These are phyloP conservation scores for Berghia stephanieae DNA, from an alignment of 1,140 invertebrate species.

Conservation along the genomic window DNA sequence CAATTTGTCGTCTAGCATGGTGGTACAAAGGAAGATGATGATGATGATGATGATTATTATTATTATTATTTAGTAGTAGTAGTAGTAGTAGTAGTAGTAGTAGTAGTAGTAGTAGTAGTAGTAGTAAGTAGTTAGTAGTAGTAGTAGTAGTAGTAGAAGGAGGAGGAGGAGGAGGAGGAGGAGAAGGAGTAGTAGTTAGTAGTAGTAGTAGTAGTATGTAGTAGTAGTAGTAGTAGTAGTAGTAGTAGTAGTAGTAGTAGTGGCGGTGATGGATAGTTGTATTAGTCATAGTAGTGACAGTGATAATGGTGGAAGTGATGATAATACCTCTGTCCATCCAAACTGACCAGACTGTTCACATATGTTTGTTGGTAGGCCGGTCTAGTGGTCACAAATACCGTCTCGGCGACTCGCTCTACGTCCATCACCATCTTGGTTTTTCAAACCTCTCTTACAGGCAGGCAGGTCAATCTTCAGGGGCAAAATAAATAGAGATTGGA, in stretches of 20 bases:
- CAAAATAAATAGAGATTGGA: too few species aligned
- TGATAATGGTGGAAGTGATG: background rate
- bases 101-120: too few species aligned
- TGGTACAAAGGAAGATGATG: too few species aligned
- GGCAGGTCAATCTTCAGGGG: too few species aligned
- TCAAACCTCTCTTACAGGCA: too few species aligned
- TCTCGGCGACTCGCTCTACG: conserved; percentile 11
- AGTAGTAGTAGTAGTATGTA: background rate
- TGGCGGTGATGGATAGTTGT: background rate
- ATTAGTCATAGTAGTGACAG: background rate
- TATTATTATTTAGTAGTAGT: too few species aligned
- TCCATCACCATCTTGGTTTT: conserved; percentile 25
- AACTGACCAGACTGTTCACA: background rate
- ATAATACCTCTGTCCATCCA: conserved; percentile 14
- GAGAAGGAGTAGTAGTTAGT: background rate
- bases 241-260: background rate
- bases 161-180: too few species aligned
- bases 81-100: too few species aligned
- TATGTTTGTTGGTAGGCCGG: conserved; percentile 2
- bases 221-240: background rate
- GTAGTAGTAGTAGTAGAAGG: too few species aligned
- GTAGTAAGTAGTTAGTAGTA: too few species aligned
- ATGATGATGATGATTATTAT: too few species aligned
- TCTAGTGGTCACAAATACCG: background rate
- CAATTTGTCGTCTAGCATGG: too few species aligned